Evolutionary conservation across 1,140 invertebrate genomes (phyloP), one percentile per base, ranked within the genome.

Genomic region (Hermetia illucens): DNA sequence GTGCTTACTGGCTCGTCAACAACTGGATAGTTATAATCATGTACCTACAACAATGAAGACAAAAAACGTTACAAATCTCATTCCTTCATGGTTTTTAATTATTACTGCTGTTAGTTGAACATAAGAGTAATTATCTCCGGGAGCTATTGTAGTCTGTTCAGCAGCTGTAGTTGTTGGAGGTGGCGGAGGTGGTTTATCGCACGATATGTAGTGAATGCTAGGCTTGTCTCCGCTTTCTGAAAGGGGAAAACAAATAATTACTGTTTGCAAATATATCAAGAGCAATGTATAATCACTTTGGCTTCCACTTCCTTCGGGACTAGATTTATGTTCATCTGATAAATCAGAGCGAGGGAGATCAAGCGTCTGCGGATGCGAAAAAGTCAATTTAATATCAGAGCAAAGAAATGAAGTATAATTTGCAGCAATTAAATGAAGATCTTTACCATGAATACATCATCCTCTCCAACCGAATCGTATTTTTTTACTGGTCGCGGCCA

Each of bases 381-480:
- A 45, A 39, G 39, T 25, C 16, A n/a, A n/a, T n/a, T n/a, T n/a
- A n/a, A n/a, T n/a, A n/a, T n/a, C n/a, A n/a, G n/a, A n/a, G n/a
- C n/a, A n/a, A n/a, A n/a, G n/a, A n/a, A n/a, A n/a, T n/a, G n/a
- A n/a, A n/a, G n/a, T n/a, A n/a, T n/a, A n/a, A 1, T 24, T 21
- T 38, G 9, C 41, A 16, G 38, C 21, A 25, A 36, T 25, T 36
- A 41, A 43, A 5, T 22, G 16, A 5, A 35, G 17, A 9, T 41
- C 60, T 68, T 69, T 63, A 82, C 80, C 81, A 85, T 84, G 64
- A 86, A 86, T 48, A 86, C 81, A 60, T 85, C 81, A 59, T 85
- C 80, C 58, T 85, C 82, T 40, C 77, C 78, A 46, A 74, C 70
- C 63, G 79, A 79, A 74, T 69, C 58, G 53, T 64, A 70, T 66